Base-by-base conservation (phyloP, 2,797 vertebrate genomes). In the Lycodopsis pacificus region DNA sequence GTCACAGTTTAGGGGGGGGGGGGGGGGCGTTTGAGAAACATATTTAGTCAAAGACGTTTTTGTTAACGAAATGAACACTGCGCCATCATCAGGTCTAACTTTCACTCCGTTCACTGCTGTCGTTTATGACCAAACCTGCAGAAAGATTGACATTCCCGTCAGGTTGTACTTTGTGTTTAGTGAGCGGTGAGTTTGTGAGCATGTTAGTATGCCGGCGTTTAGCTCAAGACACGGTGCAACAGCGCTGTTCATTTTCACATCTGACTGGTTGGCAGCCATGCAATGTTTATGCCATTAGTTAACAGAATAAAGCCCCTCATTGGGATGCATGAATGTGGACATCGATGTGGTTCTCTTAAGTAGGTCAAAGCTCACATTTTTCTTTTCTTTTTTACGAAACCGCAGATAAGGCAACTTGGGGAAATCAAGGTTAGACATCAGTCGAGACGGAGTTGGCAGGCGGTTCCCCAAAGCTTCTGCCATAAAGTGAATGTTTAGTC, bases 301-400 rank as follows among this genome's bases (percentile, higher is more conserved):
- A 46, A 61, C 36, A 65, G 56, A 84, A 62, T 64, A 67, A 2
- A 7, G 3, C 34, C 12, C 34, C 75, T 64, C 61, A 19, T 32
- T 70, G 36, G 72, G 42, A 71, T 36, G 64, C 66, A 57, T 40
- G 38, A 80, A 59, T 38, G 72, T 48, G 61, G 69, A 82, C 73
- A 58, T 57, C 58, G 79, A 64, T 83, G 53, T n/a, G 7, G 34
- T 38, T 83, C 56, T 71, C 59, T 66, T 40, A 90, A 91, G 79
- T 90, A 65, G 88, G 91, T 90, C 87, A 92, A 65, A 80, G 79
- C 67, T 77, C 75, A 1, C n/a, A 71, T 22, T 53, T 59, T 79
- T 62, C 63, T 22, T 30, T 53, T 14, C 59, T 30, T 17, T 14
- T 65, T 30, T 17, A 34, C 63, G 8, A 32, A 83, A 79, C 68